Base-by-base conservation (phyloP, 1,140 invertebrate genomes). In the Caenorhabditis inopinata region DNA sequence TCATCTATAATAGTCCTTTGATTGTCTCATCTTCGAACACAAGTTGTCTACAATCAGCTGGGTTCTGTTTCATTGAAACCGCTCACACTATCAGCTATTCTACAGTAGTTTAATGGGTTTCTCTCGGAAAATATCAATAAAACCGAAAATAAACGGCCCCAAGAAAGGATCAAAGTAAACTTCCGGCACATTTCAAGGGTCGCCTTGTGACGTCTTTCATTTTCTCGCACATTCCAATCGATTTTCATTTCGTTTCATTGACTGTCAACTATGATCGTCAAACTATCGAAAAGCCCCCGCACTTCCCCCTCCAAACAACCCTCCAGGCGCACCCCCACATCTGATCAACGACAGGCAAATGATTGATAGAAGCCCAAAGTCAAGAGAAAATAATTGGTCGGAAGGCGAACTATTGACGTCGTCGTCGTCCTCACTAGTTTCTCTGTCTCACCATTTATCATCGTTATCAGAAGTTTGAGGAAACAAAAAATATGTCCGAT, bases 361-460 rank as follows among this genome's bases (percentile, higher is more conserved):
- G 58, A 68, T 38, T 68, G 58, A 68, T 68, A 68, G 58, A 68
- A 68, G 58, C 58, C 58, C 58, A 58, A 58, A 58, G 51, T 58
- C 58, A 29, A 38, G 38, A 42, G 14, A 42, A 7, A 5, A 68
- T 38, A 38, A 32, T 32, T 68, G 58, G 58, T 68, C 58, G 25
- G 58, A 68, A 68, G 58, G 35, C 58, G 58, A 68, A 68, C 58
- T 68, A 38, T n/a, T 42, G 58, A 68, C 58, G 58, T 68, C 58
- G 58, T 68, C 58, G 27, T 14, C 4, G 11, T 23, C n/a, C 12
- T 25, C n/a, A 25, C 27, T 25, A 25, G 27, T 58, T 16, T n/a
- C 27, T 21, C 25, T 25, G 12, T 58, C 14, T 58, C 11, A 38
- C 29, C 7, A 11, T 68, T 35, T 32, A 62, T 62, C 53, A 62